Conservation (phyloP, 2,888 invertebrate genomes). For the Epsilonema sp. region DNA sequence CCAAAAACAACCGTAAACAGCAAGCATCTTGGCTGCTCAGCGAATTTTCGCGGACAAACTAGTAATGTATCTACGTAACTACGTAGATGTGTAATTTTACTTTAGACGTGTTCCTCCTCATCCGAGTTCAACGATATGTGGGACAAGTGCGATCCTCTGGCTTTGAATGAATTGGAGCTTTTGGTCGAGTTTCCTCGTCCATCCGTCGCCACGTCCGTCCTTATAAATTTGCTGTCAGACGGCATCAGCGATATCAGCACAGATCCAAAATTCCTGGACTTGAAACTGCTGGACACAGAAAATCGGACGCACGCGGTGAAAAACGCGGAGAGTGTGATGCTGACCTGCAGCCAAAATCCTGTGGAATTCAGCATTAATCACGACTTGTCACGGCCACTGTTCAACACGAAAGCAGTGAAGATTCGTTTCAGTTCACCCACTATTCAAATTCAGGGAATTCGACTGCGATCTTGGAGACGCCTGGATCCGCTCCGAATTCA, state of each 20-base stretch:
- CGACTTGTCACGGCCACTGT: background rate
- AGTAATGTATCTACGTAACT: too few species aligned
- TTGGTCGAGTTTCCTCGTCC: background rate
- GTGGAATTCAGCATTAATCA: background rate
- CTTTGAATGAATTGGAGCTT: background rate
- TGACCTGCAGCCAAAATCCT: background rate
- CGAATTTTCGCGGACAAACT: too few species aligned
- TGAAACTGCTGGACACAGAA: background rate
- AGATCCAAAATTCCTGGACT: background rate
- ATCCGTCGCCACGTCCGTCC: background rate
- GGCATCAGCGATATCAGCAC: background rate
- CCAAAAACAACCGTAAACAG: background rate
- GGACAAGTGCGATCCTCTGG: background rate
- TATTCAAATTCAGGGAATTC: background rate
- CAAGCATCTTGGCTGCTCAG: too few species aligned
- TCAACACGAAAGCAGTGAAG: background rate
- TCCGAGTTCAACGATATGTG: background rate
- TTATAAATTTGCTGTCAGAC: conserved; percentile 1
- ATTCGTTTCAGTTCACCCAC: background rate
- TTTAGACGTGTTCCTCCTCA: too few species aligned
- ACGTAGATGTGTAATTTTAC: too few species aligned
- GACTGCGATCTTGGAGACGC: background rate
- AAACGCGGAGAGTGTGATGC: background rate
- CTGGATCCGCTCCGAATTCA: background rate
- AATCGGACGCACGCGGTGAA: background rate